Evolutionary conservation across 2,113 vertebrate genomes (phyloP), one percentile per base, ranked within the genome.

Genomic region (Pycnonotus jocosus): DNA sequence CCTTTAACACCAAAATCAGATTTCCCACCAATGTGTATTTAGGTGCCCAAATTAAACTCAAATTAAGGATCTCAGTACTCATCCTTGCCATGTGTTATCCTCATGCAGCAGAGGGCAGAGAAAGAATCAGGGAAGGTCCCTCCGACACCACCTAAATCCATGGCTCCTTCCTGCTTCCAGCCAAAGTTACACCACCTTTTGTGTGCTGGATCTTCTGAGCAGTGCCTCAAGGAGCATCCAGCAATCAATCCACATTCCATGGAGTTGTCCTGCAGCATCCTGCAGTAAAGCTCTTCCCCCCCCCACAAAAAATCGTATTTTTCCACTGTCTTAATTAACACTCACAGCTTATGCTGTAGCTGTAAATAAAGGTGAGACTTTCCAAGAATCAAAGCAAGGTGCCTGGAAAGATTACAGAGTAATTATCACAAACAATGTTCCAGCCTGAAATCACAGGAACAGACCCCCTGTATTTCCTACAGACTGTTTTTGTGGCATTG

Each of bases 201-300:
- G 57, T 3, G 38, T 2, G 8, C 33, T 23, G 65, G 33, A 31
- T 51, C 18, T 47, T 21, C 56, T 37, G 21, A 42, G 5, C 38
- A 9, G 45, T 3, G 23, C 7, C 56, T n/a, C 56, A 28, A 30
- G 33, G 18, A 72, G 8, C 5, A 48, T 1, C 37, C 2, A 50
- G 60, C 19, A 37, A 18, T 4, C 3, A 2, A 8, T 21, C 65
- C 2, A 1, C 2, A 6, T 11, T 8, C 40, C 70, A 24, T 4
- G 56, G 42, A 19, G 27, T 0, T 31, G 22, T 30, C 64, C 80
- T 47, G 31, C 31, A 65, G 28, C 58, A 73, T 6, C 68, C 81
- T 30, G 11, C 27, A 13, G 18, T 2, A 79, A 90, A 64, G 50
- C 58, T 47, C 44, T 58, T 58, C 19, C 28, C 10, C 17, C 7